phyloP scores from a whole-genome alignment of 2,113 vertebrate genomes.

The Rhinolophus sinicus region DNA sequence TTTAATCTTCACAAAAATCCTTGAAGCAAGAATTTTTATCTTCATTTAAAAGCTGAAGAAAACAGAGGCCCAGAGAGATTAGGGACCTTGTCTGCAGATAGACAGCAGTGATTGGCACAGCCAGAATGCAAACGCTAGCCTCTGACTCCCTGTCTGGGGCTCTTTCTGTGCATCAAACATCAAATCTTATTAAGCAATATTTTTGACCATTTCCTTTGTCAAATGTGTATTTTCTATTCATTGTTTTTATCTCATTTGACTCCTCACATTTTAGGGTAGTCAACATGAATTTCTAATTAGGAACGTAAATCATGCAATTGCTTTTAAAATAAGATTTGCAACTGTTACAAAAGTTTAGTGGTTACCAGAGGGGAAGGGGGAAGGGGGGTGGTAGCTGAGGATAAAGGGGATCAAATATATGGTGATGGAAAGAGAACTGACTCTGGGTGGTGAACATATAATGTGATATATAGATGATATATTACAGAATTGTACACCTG shows the following conservation, averaged over 20 bases:
- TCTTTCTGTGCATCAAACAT: background rate
- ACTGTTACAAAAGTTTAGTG: no score
- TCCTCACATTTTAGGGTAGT: background rate
- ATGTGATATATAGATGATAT: no score
- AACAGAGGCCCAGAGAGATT: background rate
- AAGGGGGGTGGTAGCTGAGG: no score
- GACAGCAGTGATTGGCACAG: rapidly evolving
- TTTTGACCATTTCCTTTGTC: background rate
- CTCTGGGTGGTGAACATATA: no score
- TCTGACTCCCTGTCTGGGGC: background rate
- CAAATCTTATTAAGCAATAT: background rate
- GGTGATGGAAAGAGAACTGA: no score
- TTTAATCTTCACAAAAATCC: background rate
- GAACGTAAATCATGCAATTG: background rate
- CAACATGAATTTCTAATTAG: slow-evolving; percentile 22
- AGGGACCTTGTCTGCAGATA: background rate
- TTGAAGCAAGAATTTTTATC: background rate
- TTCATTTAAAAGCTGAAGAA: slow-evolving; percentile 23
- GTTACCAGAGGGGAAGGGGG: no score
- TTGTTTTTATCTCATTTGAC: background rate
- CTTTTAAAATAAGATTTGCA: background rate
- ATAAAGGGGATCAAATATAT: no score
- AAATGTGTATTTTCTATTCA: background rate
- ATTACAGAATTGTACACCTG: no score
- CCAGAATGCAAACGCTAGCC: background rate